Base-by-base conservation (phyloP, 2,888 invertebrate genomes). In the Plebejus melissa region DNA sequence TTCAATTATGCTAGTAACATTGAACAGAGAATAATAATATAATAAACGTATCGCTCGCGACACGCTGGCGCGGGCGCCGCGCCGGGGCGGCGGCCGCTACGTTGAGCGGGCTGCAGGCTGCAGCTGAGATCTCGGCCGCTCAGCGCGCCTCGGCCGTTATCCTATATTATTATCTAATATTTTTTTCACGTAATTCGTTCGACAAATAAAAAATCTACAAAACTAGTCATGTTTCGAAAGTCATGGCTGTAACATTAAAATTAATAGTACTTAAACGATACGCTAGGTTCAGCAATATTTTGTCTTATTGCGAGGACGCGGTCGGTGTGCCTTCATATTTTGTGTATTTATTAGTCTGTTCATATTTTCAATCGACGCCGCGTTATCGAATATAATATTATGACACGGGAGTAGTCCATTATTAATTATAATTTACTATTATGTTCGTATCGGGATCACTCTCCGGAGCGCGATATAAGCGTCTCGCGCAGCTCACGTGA, bases 211-310 rank as follows among this genome's bases (percentile, higher is more conserved):
- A 69, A 65, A 69, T 74, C 71, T 76, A 75, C 75, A 57, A 75
- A 70, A 78, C 72, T 69, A 76, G 79, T 79, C 79, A 79, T 80
- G 80, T 76, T 77, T 79, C 74, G 72, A 60, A 78, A 75, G 81
- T 81, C 81, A 81, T 81, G 81, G 81, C 79, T 78, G 77, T 74
- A 77, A 80, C 79, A 70, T 41, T 69, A 41, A 36, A 70, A 70
- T 70, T 70, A 65, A 36, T 32, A 32, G 32, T 32, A 32, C 32
- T 2, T 32, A 32, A 32, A 32, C 32, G 32, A 32, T 32, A 32
- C 22, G 22, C 22, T 22, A 32, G 32, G 1, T 32, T 32, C 32
- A 2, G 32, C 32, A 32, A 32, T 41, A 22, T 57, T n/a, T 58
- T n/a, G 22, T 58, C 7, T 3, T 60, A 60, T 22, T 28, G 22